These are phyloP conservation scores for Mactromeris polynyma DNA, from an alignment of 2,888 invertebrate genomes.

Conservation along the genomic window DNA sequence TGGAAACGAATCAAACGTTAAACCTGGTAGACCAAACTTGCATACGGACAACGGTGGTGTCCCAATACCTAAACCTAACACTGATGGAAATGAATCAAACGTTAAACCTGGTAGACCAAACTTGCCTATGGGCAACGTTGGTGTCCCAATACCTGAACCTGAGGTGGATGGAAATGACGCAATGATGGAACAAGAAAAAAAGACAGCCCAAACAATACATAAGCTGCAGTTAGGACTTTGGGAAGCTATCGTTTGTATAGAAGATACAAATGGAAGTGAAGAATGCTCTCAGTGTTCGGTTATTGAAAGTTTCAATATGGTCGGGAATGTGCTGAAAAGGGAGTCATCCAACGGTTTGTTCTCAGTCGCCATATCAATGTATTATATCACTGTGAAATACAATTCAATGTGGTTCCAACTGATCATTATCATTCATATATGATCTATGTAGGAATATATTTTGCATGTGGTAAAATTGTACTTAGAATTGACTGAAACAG, in stretches of 20 bases:
- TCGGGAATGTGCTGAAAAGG: neutral
- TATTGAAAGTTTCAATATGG: neutral
- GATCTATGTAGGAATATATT: too few species aligned
- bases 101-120: conserved; percentile 4
- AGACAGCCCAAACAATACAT: too few species aligned
- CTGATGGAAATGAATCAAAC: neutral
- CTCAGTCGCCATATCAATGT: neutral
- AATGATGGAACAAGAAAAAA: too few species aligned
- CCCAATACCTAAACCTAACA: neutral
- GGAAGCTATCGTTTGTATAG: neutral
- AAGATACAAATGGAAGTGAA: neutral
- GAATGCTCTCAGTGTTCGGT: neutral
- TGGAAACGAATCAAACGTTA: neutral
- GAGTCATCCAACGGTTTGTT: conserved; percentile 2
- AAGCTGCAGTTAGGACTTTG: conserved; percentile 14
- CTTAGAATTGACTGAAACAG: too few species aligned
- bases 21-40: neutral
- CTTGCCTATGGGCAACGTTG: conserved; percentile 5
- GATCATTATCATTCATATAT: too few species aligned
- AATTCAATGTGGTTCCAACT: too few species aligned
- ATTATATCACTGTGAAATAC: too few species aligned
- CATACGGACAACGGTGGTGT: conserved; percentile 15
- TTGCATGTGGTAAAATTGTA: too few species aligned
- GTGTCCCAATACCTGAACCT: neutral
- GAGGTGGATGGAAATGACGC: neutral